Evolutionary conservation across 1,140 invertebrate genomes (phyloP), one percentile per base, ranked within the genome.

Genomic region (Sitobion miscanthi): DNA sequence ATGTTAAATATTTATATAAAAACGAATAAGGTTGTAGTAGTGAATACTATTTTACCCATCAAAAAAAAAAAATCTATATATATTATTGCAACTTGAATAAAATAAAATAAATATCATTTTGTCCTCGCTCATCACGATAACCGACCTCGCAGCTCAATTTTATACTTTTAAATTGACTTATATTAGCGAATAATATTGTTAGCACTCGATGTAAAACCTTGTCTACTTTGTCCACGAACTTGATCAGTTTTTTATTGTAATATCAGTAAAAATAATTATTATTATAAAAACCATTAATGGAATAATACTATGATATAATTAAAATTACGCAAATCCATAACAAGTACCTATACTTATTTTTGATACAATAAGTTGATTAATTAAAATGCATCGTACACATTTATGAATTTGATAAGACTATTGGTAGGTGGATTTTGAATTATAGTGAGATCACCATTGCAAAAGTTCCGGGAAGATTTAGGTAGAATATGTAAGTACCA

Each of bases 151-250:
- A 77, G 30, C 1, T 77, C 62, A 14, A 77, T 77, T 4, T 77
- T 77, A 77, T 77, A 77, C 62, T 77, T n/a, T 77, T 77, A 77
- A 77, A 77, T 77, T 77, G 30, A 77, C 62, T 77, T n/a, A 77
- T 77, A 77, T n/a, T 77, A 77, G n/a, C 5, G n/a, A 77, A n/a
- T 77, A 77, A 17, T 17, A 77, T n/a, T 77, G n/a, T n/a, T 3
- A 77, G 14, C 1, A 77, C 62, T 77, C 14, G n/a, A 14, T 77
- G 14, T n/a, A 77, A 35, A 77, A 77, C 62, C 62, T 77, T 77
- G 62, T 35, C 14, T 77, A 17, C 62, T n/a, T n/a, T n/a, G 14
- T 77, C 62, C 30, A 77, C 62, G 14, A n/a, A n/a, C 14, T 77
- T 77, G 30, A 77, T n/a, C n/a, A n/a, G 23, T 69, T 17, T 69